Evolutionary conservation across 1,140 invertebrate genomes (phyloP), one percentile per base, ranked within the genome.

Genomic region (Muscidifurax raptorellus): DNA sequence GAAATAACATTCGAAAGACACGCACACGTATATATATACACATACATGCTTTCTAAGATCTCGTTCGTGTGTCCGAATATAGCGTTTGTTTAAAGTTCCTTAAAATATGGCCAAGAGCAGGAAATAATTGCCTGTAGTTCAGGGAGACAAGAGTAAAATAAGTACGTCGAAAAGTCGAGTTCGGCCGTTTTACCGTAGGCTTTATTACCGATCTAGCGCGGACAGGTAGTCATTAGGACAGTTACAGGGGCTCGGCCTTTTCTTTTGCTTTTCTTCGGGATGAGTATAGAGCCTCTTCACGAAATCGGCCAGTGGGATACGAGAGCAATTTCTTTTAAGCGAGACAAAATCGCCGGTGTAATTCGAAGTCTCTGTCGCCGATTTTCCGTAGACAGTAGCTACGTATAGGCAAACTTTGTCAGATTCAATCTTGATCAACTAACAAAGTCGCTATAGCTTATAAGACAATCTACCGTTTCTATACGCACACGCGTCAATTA

Each of bases 101-200:
- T 30, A 69, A 69, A 69, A 28, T 69, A 69, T 6, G 28, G 66
- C 66, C 66, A 28, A 69, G 13, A 69, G 28, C 9, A 28, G 7
- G 27, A 18, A n/a, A 69, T 27, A 69, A 59, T 59, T 59, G 52
- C 52, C 18, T 18, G 18, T 18, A 59, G 52, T n/a, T 59, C 6
- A 6, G 52, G 52, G 6, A 59, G 52, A 59, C 3, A 59, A n/a
- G 52, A 59, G 52, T 59, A 69, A 69, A 69, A 69, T 18, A 30
- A 69, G 66, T 18, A 69, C 66, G 66, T 69, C 66, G 28, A 69
- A 69, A 69, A 30, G 25, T 69, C 66, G 28, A 15, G 66, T 69
- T 30, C 27, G 66, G 25, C 27, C 66, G 28, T 69, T 69, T 69
- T 27, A 13, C 25, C 66, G 66, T 69, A 28, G 66, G 27, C 66